A percentile compares a stretch with the other conserved stretches of the same genome.
Conservation (phyloP, 92 coral and sea anemone species). For the Micromussa lordhowensis region DNA sequence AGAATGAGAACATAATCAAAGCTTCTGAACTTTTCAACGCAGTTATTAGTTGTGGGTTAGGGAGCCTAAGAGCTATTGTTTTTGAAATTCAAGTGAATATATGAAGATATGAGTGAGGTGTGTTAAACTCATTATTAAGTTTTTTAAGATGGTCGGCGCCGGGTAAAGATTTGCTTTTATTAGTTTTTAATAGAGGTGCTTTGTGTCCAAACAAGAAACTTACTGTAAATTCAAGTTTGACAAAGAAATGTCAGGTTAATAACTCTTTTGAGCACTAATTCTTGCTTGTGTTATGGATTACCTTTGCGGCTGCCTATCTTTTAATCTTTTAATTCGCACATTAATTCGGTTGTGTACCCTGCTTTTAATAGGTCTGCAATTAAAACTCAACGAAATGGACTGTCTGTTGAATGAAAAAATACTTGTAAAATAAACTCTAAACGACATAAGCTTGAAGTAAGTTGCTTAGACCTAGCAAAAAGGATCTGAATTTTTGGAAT, state of each 20-base stretch:
- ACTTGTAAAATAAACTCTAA: constrained; percentile 9
- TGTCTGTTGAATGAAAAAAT: neutral
- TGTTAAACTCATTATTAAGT: constrained; percentile 15
- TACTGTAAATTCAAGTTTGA: constrained; percentile 26
- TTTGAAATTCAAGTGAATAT: constrained; percentile 25
- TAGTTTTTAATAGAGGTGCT: constrained; percentile 32
- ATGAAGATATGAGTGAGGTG: neutral
- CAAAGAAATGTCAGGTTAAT: constrained; percentile 10
- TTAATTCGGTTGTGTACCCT: neutral
- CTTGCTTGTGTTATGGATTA: constrained; percentile 13
- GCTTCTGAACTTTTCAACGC: constrained; percentile 25
- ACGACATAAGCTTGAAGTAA: neutral
- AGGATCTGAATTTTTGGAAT: neutral
- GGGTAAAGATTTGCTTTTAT: neutral
- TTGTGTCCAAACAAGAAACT: constrained; percentile 4
- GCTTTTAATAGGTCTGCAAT: neutral
- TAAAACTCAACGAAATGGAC: neutral
- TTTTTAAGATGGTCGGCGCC: constrained; percentile 16
- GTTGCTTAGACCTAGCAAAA: neutral
- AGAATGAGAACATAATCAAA: neutral
- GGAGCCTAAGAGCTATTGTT: constrained; percentile 13
- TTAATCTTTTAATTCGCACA: constrained; percentile 21
- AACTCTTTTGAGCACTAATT: neutral
- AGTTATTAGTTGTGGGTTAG: constrained; percentile 10
- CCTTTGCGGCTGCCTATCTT: constrained; percentile 15